Percentiles rank a stretch among this genome's conserved stretches.
Evolutionary conservation across 2,888 invertebrate genomes (phyloP).

Genomic region (Lumbricus terrestris): DNA sequence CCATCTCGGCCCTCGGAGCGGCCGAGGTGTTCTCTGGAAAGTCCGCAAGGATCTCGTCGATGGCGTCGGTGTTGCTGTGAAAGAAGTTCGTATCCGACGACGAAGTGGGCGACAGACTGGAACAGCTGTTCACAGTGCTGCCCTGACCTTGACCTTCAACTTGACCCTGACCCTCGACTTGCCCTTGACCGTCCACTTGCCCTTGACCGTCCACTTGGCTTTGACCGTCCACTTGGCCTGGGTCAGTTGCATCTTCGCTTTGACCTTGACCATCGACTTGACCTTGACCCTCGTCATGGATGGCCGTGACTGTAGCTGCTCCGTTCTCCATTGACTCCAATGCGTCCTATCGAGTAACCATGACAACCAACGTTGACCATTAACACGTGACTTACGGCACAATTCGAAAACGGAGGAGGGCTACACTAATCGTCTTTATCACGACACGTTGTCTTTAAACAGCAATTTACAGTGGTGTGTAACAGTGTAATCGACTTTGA

Average conservation of each 20-base stretch:
- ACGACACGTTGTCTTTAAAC: too few relatives aligned
- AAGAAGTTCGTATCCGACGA: conserved; percentile 8
- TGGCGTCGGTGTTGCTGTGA: background rate
- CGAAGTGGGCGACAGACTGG: background rate
- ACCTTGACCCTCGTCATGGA: too few relatives aligned
- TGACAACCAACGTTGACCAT: background rate
- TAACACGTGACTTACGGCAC: background rate
- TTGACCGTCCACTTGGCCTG: too few relatives aligned
- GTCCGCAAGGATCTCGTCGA: conserved; percentile 8
- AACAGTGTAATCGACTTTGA: too few relatives aligned
- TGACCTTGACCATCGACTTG: too few relatives aligned
- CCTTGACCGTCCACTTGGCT: too few relatives aligned
- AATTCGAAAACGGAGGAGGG: background rate
- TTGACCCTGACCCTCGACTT: background rate
- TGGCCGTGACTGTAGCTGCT: background rate
- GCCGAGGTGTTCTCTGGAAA: conserved; percentile 5
- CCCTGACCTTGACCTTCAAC: background rate
- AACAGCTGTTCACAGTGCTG: conserved; percentile 3
- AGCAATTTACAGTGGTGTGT: too few relatives aligned
- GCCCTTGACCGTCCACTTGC: background rate
- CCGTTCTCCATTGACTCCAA: conserved; percentile 5
- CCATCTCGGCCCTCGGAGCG: conserved; percentile 9
- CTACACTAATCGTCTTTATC: too few relatives aligned
- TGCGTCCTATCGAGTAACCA: background rate
- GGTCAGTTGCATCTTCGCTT: too few relatives aligned